Evolutionary conservation across 2,113 vertebrate genomes (phyloP).

Genomic region (Callorhinus ursinus): DNA sequence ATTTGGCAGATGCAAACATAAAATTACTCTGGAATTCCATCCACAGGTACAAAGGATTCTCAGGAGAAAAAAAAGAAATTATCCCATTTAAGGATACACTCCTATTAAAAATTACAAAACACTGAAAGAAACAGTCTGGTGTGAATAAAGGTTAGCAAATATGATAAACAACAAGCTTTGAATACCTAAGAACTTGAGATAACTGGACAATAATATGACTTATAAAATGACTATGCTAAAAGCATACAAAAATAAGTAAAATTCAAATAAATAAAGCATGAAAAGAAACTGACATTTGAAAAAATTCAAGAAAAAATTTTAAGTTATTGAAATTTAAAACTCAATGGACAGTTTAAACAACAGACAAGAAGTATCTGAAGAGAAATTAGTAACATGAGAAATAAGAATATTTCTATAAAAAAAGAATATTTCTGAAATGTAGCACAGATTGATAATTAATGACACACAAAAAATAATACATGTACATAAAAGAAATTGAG

Average conservation of each 20-base stretch:
- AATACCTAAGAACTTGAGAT: not conserved
- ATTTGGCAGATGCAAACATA: not conserved
- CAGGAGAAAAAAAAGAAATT: not conserved
- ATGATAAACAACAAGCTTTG: not conserved
- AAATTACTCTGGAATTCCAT: not conserved
- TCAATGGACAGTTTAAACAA: not conserved
- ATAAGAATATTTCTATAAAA: not conserved
- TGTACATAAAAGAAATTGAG: not conserved
- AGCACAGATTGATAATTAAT: not conserved
- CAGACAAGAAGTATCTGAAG: not conserved
- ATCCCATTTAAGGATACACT: not conserved
- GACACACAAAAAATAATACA: not conserved
- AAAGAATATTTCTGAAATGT: slow-evolving; percentile 9
- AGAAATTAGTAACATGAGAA: not conserved
- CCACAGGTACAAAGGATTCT: not conserved
- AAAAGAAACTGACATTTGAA: not conserved
- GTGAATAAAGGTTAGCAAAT: not conserved
- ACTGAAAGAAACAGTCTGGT: not conserved
- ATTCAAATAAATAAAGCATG: not conserved
- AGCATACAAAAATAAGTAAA: not conserved
- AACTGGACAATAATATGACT: not conserved
- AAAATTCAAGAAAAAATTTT: not conserved
- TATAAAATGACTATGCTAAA: not conserved
- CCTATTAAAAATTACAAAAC: not conserved
- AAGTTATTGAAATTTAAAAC: not conserved